These are phyloP conservation scores for Catostylus mosaicus DNA, from an alignment of 30 jellyfish, hydroid and myxozoan species.

Conservation along the genomic window DNA sequence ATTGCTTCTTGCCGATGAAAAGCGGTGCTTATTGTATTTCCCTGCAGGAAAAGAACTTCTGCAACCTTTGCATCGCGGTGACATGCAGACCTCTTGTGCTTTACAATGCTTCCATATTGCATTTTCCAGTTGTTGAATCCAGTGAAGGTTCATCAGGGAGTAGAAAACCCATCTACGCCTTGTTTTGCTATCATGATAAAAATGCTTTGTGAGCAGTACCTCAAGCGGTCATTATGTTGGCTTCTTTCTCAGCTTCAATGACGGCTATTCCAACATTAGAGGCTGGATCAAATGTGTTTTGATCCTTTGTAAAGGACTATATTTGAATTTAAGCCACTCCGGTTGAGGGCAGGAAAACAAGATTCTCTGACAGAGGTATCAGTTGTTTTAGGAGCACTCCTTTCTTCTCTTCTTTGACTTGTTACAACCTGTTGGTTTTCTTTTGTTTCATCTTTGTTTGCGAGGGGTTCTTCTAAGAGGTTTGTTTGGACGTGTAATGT, in stretches of 20 bases:
- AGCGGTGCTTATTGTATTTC: conserved; percentile 21
- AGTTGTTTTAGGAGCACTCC: conserved; percentile 43
- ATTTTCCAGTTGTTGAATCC: conserved; percentile 66
- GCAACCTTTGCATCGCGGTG: conserved; percentile 69
- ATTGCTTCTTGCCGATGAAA: conserved; percentile 39
- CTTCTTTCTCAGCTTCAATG: too few species aligned
- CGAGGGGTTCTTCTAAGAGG: conserved; percentile 30
- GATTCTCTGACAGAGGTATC: conserved; percentile 43
- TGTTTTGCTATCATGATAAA: conserved; percentile 48
- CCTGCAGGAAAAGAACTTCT: conserved; percentile 59
- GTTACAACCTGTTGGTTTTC: conserved; percentile 55
- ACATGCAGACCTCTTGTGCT: conserved; percentile 60
- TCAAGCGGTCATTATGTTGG: too few species aligned
- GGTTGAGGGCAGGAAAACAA: conserved; percentile 43
- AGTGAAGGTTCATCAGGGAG: conserved; percentile 45
- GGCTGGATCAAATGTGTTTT: too few species aligned
- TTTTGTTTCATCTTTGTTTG: conserved; percentile 43
- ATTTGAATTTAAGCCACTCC: too few species aligned
- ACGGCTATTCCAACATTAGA: too few species aligned
- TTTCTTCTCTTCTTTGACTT: conserved; percentile 34
- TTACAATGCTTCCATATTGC: conserved; percentile 66
- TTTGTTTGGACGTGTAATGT: conserved; percentile 30
- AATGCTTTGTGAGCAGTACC: conserved; percentile 54
- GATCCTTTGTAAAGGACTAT: too few species aligned
- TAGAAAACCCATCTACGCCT: conserved; percentile 64